These are phyloP conservation scores for Liparis tanakae DNA, from an alignment of 2,797 vertebrate species.

Conservation along the genomic window DNA sequence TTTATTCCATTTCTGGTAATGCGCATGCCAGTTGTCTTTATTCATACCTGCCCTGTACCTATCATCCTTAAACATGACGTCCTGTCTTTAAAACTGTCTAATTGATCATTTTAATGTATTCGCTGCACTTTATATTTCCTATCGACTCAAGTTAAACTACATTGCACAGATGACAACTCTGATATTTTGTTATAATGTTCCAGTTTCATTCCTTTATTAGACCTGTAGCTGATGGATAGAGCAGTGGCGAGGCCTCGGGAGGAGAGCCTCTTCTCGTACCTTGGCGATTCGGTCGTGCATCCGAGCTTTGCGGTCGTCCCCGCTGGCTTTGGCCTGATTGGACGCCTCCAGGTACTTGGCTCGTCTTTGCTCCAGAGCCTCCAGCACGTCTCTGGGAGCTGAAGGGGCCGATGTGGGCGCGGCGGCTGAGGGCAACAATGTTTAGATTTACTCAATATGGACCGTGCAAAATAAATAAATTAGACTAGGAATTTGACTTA, in stretches of 20 bases:
- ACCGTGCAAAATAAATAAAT: background rate
- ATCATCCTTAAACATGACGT: background rate
- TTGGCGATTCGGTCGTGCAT: slow-evolving; percentile 97
- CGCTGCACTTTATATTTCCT: background rate
- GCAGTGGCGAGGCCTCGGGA: background rate
- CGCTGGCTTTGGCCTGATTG: slow-evolving; percentile 88
- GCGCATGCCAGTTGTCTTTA: background rate
- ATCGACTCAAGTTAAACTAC: background rate
- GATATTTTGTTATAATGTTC: background rate
- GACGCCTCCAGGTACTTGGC: slow-evolving; percentile 90
- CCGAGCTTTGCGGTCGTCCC: slow-evolving; percentile 92
- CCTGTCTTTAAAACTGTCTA: background rate
- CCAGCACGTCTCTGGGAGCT: slow-evolving; percentile 86
- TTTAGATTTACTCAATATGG: background rate
- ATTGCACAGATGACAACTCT: background rate
- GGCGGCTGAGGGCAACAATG: slow-evolving; percentile 15
- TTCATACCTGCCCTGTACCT: background rate
- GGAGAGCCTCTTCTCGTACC: slow-evolving; percentile 73
- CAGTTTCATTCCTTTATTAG: background rate
- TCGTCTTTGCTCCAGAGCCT: slow-evolving; percentile 91
- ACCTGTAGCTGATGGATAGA: background rate
- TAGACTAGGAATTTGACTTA: background rate
- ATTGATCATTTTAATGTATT: too few relatives aligned
- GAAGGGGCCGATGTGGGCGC: slow-evolving; percentile 47
- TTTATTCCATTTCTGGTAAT: background rate